Conservation (phyloP, 1,140 invertebrate genomes). For the Seison nebaliae region DNA sequence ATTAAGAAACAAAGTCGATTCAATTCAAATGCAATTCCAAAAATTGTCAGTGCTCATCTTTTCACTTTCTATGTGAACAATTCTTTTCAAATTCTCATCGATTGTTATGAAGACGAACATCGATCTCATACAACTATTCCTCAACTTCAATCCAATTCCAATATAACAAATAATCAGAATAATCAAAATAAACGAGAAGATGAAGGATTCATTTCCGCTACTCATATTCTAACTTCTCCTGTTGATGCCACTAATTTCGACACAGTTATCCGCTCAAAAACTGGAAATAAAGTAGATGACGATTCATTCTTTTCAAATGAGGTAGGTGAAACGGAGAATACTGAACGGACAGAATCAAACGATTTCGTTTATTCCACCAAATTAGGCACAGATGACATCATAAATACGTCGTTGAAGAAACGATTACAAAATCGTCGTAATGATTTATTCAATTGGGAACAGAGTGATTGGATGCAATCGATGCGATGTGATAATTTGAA, state of each 20-base stretch:
- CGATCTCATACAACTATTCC: constrained; percentile 20
- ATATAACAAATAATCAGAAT: constrained; percentile 35
- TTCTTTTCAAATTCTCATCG: constrained; percentile 64
- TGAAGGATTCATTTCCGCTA: constrained; percentile 47
- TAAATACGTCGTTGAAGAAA: constrained; percentile 7
- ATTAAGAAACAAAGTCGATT: constrained; percentile 62
- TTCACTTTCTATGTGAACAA: constrained; percentile 84
- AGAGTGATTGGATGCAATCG: constrained; percentile 4
- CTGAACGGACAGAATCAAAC: constrained; percentile 3
- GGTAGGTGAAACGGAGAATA: constrained; percentile 1
- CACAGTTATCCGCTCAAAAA: neutral
- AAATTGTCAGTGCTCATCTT: constrained; percentile 77
- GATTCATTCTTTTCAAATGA: constrained; percentile 9
- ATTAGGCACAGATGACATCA: constrained; percentile 6
- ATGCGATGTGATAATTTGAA: no score
- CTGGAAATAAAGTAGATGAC: constrained; percentile 2
- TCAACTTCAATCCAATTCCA: constrained; percentile 20
- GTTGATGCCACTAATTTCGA: constrained; percentile 49
- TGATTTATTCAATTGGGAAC: neutral
- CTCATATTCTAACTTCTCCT: constrained; percentile 92
- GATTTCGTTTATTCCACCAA: no score
- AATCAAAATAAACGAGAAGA: constrained; percentile 44
- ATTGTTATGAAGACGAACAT: constrained; percentile 32
- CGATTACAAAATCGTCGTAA: neutral
- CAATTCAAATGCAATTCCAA: constrained; percentile 58